A percentile compares a stretch with the other conserved stretches of the same genome.
phyloP scores from a whole-genome alignment of 2,797 vertebrate species.

The Ptychobarbus kaznakovi region DNA sequence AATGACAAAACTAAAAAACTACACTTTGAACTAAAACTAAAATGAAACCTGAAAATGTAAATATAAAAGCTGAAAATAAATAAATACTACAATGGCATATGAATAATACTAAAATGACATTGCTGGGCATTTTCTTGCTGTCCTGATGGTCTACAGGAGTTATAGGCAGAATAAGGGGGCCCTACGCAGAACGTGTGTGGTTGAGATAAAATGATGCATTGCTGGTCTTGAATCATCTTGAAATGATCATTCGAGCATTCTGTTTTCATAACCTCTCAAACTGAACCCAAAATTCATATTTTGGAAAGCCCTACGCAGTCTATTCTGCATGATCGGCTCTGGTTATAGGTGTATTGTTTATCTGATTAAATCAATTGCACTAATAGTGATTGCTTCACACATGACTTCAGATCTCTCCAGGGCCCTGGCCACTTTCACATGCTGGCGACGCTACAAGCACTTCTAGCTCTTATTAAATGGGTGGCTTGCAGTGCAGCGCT shows the following conservation, averaged over 20 bases:
- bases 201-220: too few relatives aligned
- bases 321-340: too few relatives aligned
- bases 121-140: neutral
- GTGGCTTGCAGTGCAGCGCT: neutral
- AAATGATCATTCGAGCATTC: too few relatives aligned
- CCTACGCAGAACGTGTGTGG: too few relatives aligned
- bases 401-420: neutral
- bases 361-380: neutral
- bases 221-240: too few relatives aligned
- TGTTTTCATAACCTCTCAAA: too few relatives aligned
- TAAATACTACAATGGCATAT: neutral
- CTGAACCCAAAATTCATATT: too few relatives aligned
- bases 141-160: neutral
- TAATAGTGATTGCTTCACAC: neutral
- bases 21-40: neutral
- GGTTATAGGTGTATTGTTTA: neutral
- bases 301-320: too few relatives aligned
- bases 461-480: conserved; percentile 23
- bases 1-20: neutral
- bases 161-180: too few relatives aligned
- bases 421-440: neutral
- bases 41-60: neutral
- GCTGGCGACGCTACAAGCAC: neutral
- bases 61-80: neutral
- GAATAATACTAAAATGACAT: neutral